phyloP scores from a whole-genome alignment of 2,797 vertebrate species.

The Sebastes taczanowskii region DNA sequence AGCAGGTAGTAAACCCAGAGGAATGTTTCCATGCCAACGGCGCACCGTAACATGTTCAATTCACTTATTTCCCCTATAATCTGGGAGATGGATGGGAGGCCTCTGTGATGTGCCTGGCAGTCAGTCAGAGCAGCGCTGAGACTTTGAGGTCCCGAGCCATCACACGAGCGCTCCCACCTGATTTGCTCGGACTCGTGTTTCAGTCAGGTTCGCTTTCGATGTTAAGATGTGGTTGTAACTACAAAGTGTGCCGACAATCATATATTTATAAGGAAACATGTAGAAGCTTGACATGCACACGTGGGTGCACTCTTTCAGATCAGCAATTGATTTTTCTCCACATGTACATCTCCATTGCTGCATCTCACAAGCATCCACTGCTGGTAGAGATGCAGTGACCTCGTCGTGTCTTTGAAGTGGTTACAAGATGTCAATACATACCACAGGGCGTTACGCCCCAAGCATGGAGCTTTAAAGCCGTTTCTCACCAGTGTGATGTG shows the following conservation, averaged over 20 bases:
- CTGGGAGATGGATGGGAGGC: slow-evolving; percentile 59
- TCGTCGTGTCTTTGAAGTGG: neutral
- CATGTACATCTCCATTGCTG: neutral
- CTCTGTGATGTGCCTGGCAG: slow-evolving; percentile 30
- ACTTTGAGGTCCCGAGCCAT: slow-evolving; percentile 14
- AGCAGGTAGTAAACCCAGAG: slow-evolving; percentile 66
- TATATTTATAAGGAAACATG: slow-evolving; percentile 9
- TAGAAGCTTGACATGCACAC: neutral
- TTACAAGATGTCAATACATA: neutral
- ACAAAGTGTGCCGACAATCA: neutral
- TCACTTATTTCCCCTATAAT: slow-evolving; percentile 65
- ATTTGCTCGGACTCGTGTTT: slow-evolving; percentile 21
- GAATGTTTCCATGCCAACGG: slow-evolving; percentile 82
- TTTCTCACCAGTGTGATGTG: too few species aligned
- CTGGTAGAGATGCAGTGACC: neutral
- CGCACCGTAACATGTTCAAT: slow-evolving; percentile 57
- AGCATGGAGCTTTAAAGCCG: neutral
- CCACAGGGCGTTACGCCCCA: neutral
- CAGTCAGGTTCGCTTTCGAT: slow-evolving; percentile 4
- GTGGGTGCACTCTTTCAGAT: neutral
- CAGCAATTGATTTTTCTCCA: slow-evolving; percentile 8
- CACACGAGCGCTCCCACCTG: neutral
- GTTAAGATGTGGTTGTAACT: slow-evolving; percentile 2
- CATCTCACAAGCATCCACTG: neutral
- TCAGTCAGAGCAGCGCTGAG: slow-evolving; percentile 33